Evolutionary conservation across 2,113 vertebrate species (phyloP).

Genomic region (Sphyrna mokarran): DNA sequence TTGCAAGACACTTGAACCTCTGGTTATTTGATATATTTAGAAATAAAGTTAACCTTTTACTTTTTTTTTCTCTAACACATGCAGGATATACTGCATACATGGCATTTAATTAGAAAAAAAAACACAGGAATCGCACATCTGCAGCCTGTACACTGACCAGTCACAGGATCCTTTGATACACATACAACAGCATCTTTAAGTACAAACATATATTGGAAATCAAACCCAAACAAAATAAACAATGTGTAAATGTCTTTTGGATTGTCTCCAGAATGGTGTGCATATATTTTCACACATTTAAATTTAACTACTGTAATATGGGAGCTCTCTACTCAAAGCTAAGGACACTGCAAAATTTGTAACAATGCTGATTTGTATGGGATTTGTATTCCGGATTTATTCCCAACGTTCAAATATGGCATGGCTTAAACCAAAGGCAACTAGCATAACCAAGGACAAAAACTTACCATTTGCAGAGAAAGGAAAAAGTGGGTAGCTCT

Average conservation of each 20-base stretch:
- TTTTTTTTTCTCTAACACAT: neutral
- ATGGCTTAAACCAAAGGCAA: neutral
- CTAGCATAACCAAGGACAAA: neutral
- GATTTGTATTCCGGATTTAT: neutral
- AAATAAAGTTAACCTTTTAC: conserved; percentile 23
- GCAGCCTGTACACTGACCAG: neutral
- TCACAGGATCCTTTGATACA: conserved; percentile 18
- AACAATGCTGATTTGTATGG: neutral
- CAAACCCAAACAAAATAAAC: neutral
- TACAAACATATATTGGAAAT: neutral
- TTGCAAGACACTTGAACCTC: neutral
- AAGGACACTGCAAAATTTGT: neutral
- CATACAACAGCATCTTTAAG: neutral
- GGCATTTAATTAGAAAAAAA: conserved; percentile 30
- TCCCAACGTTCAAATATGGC: neutral
- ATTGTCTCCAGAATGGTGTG: neutral
- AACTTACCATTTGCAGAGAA: neutral
- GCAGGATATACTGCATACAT: conserved; percentile 10
- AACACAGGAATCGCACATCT: conserved; percentile 1
- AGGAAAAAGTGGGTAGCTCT: neutral
- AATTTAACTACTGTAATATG: neutral
- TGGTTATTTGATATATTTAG: neutral
- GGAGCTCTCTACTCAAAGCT: neutral
- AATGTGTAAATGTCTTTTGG: neutral
- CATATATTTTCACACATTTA: neutral